Percentiles rank a stretch among this genome's conserved stretches.
Evolutionary conservation across 1,140 invertebrate species (phyloP).

Genomic region (Phymorhynchus buccinoides): DNA sequence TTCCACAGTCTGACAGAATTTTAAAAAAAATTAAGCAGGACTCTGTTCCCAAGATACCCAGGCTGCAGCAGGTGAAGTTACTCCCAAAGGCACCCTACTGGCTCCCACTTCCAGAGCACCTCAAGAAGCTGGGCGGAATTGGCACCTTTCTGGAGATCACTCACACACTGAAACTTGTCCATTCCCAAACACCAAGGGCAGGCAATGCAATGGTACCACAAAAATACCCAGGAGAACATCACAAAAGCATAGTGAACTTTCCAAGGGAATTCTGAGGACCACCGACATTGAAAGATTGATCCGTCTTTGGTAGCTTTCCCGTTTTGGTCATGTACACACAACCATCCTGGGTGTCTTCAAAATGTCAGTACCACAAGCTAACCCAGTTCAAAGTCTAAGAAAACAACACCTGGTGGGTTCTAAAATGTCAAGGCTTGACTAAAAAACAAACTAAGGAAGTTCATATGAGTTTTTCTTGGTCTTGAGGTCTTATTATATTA

Average conservation of each 20-base stretch:
- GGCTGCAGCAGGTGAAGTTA: not conserved
- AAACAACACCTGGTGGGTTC: not conserved
- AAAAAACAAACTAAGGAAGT: not conserved
- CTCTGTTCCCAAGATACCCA: not conserved
- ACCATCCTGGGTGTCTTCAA: not conserved
- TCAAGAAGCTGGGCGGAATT: not conserved
- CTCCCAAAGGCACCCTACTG: constrained; percentile 4
- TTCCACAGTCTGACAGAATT: not conserved
- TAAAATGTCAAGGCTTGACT: constrained; percentile 7
- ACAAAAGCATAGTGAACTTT: constrained; percentile 14
- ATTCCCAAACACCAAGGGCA: not conserved
- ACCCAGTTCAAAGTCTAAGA: not conserved
- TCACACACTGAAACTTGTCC: not conserved
- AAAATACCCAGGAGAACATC: not conserved
- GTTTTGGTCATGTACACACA: too few species aligned
- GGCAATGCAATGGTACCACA: not conserved
- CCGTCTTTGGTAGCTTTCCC: not conserved
- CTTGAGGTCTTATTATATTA: too few species aligned
- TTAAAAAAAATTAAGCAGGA: not conserved
- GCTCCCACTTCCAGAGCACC: not conserved
- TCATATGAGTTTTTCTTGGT: too few species aligned
- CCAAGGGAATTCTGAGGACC: not conserved
- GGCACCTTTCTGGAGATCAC: not conserved
- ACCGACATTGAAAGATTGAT: not conserved
- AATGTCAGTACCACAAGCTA: not conserved